These are phyloP conservation scores for Danio tinwini DNA, from an alignment of 2,797 vertebrate species.

Conservation along the genomic window DNA sequence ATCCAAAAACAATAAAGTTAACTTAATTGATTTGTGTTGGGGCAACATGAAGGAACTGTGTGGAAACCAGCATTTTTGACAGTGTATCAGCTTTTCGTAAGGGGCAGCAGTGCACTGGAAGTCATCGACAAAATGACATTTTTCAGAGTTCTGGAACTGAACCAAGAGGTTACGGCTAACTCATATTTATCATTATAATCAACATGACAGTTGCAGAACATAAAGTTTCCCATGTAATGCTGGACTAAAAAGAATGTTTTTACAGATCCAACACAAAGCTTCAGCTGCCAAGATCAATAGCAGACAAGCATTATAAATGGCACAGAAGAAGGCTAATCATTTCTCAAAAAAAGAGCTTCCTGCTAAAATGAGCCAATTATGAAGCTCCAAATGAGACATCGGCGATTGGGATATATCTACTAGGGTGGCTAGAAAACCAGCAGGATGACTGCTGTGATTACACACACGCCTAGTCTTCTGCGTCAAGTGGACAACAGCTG, in stretches of 20 bases:
- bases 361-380: constrained; percentile 44
- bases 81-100: no score
- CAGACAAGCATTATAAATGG: constrained; percentile 35
- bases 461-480: constrained; percentile 44
- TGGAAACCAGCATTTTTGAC: no score
- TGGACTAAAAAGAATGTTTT: constrained; percentile 34
- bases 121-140: constrained; percentile 1
- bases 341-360: constrained; percentile 46
- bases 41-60: no score
- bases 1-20: no score
- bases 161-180: constrained; percentile 13
- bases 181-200: constrained; percentile 44
- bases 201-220: neutral
- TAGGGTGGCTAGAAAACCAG: constrained; percentile 44
- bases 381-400: neutral
- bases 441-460: constrained; percentile 39
- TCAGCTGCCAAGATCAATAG: constrained; percentile 54
- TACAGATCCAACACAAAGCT: constrained; percentile 51
- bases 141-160: constrained; percentile 12
- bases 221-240: constrained; percentile 26
- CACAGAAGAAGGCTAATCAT: constrained; percentile 43
- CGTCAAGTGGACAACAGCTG: constrained; percentile 51
- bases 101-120: neutral
- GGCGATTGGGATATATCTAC: constrained; percentile 28
- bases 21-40: no score